Evolutionary conservation across 2,888 invertebrate species (phyloP).

Genomic region (Rutpela maculata): DNA sequence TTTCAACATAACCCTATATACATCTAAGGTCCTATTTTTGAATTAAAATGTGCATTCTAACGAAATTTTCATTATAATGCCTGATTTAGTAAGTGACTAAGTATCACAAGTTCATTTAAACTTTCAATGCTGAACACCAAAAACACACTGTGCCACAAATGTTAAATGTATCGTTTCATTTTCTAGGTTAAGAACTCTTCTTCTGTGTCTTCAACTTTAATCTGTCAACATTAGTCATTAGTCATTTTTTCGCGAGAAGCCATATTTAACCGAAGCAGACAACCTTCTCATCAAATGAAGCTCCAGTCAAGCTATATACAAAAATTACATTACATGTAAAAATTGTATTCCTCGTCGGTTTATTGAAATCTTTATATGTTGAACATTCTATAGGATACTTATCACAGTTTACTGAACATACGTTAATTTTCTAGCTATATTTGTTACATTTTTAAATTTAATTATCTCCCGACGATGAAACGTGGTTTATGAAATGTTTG

Average conservation of each 20-base stretch:
- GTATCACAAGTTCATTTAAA: background rate
- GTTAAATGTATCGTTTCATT: background rate
- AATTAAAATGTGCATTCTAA: background rate
- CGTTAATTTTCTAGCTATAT: no score
- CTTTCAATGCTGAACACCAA: background rate
- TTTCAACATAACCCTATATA: slow-evolving; percentile 35
- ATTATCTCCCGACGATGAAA: no score
- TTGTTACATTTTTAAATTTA: no score
- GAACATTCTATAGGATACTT: no score
- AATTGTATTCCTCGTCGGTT: no score
- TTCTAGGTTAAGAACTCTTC: background rate
- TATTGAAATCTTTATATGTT: no score
- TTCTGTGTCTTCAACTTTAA: background rate
- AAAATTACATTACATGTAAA: no score
- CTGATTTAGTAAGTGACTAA: background rate
- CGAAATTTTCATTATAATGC: background rate
- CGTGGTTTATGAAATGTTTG: no score
- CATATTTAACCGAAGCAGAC: background rate
- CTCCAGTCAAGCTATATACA: no score
- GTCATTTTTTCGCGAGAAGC: background rate
- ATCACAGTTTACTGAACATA: no score
- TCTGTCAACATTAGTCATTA: background rate
- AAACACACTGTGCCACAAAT: no score
- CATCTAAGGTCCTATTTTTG: background rate
- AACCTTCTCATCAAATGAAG: no score